These are phyloP conservation scores for Plotosus lineatus DNA, from an alignment of 2,113 vertebrate species.

Conservation along the genomic window DNA sequence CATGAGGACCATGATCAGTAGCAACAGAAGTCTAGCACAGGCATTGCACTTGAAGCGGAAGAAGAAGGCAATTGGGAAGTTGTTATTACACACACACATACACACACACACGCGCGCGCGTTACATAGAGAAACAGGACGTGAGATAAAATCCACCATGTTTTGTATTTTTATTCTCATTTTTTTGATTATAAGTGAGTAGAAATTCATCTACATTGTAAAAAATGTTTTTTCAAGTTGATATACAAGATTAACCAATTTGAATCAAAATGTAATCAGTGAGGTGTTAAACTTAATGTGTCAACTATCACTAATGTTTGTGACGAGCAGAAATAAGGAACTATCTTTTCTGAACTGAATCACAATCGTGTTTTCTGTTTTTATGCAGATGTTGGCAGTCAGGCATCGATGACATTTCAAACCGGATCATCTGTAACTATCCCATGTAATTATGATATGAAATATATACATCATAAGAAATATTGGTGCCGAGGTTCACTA, in stretches of 20 bases:
- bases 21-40: too few relatives aligned
- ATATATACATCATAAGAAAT: conserved; percentile 34
- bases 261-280: not conserved
- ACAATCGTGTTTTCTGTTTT: not conserved
- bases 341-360: not conserved
- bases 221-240: too few relatives aligned
- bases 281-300: not conserved
- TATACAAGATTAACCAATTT: not conserved
- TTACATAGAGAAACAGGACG: not conserved
- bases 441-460: conserved; percentile 38
- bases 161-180: not conserved
- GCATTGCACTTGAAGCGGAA: too few relatives aligned
- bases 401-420: not conserved
- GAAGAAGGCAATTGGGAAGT: too few relatives aligned
- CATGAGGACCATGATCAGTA: too few relatives aligned
- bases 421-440: conserved; percentile 35
- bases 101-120: too few relatives aligned
- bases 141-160: not conserved
- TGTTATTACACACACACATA: too few relatives aligned
- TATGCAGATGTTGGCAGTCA: not conserved
- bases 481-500: conserved; percentile 1
- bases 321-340: not conserved
- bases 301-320: not conserved
- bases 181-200: conserved; percentile 7
- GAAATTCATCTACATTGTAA: not conserved